Evolutionary conservation across 2,888 invertebrate species (phyloP), one percentile per base, ranked within the genome.

Genomic region (Plebejus argus): DNA sequence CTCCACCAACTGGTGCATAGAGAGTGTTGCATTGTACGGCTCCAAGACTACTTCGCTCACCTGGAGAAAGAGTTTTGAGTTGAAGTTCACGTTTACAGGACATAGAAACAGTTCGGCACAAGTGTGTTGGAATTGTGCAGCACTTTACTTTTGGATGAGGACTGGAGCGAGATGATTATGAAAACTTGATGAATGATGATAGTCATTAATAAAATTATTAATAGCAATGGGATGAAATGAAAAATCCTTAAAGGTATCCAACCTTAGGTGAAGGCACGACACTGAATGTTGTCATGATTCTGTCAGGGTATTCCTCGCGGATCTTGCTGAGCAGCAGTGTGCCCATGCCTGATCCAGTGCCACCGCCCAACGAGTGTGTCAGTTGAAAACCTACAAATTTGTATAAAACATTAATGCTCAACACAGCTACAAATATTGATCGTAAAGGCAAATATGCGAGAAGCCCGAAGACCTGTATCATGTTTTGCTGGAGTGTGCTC

Each of bases 271-370:
- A 98, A 0, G 98, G 98, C 0, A 98, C 95, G 0, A 97, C 96
- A 75, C 97, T 96, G 86, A 97, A 98, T 0, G 97, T 97, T 90
- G 95, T 97, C 97, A 98, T 98, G 80, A 98, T 98, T 66, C 98
- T 91, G 84, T 97, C 96, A 0, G 98, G 98, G 86, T 96, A 98
- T 88, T 98, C 98, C 86, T 98, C 98, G 0, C 98, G 95, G 84
- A 98, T 97, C 92, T 98, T 98, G 81, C 97, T 97, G 82, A 98
- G 97, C 5, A 98, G 94, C 7, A 98, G 91, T 0, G 98, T 98
- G 7, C 98, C 98, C 96, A 98, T 96, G 0, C 98, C 98, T 0
- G 97, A 97, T 0, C 98, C 98, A 0, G 98, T 98, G 20, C 98
- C 98, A 8, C 98, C 98, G 0, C 98, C 98, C 20, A 98, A 94